A percentile compares a stretch with the other conserved stretches of the same genome.
These are phyloP conservation scores for Grapholita molesta DNA, from an alignment of 1,140 invertebrate genomes.

Conservation along the genomic window DNA sequence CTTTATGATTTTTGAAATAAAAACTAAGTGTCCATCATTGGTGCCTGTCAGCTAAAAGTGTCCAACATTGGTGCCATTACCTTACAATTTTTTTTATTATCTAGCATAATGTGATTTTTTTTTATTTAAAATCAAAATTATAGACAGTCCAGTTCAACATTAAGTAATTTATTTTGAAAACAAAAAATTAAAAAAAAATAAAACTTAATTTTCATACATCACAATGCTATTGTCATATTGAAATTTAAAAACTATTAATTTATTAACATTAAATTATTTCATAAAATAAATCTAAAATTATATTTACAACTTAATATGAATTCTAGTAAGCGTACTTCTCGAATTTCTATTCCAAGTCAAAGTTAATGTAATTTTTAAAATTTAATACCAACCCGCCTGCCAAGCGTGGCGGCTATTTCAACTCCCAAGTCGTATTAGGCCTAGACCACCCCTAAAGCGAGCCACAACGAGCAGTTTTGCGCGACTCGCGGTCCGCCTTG, in stretches of 20 bases:
- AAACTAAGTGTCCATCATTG: too few species aligned
- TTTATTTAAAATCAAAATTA: neutral
- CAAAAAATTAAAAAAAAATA: neutral
- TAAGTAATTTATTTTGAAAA: neutral
- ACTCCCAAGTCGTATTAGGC: too few species aligned
- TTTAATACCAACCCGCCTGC: too few species aligned
- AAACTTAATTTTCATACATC: neutral
- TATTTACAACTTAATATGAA: slow-evolving; percentile 19
- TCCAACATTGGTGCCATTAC: too few species aligned
- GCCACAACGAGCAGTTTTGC: too few species aligned
- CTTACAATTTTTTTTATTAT: neutral
- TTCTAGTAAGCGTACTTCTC: slow-evolving; percentile 40
- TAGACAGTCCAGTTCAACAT: neutral
- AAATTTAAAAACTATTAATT: neutral
- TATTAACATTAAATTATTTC: slow-evolving; percentile 1
- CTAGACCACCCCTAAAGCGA: too few species aligned
- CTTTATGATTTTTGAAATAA: too few species aligned
- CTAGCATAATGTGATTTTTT: neutral
- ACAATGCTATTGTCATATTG: neutral
- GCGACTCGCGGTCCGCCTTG: too few species aligned
- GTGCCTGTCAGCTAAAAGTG: too few species aligned
- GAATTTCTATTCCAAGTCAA: neutral
- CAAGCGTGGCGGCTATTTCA: too few species aligned
- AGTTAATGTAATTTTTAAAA: neutral
- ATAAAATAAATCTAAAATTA: slow-evolving; percentile 15